Evolutionary conservation across 2,113 vertebrate species (phyloP), one percentile per base, ranked within the genome.

Genomic region (Apteryx owenii): DNA sequence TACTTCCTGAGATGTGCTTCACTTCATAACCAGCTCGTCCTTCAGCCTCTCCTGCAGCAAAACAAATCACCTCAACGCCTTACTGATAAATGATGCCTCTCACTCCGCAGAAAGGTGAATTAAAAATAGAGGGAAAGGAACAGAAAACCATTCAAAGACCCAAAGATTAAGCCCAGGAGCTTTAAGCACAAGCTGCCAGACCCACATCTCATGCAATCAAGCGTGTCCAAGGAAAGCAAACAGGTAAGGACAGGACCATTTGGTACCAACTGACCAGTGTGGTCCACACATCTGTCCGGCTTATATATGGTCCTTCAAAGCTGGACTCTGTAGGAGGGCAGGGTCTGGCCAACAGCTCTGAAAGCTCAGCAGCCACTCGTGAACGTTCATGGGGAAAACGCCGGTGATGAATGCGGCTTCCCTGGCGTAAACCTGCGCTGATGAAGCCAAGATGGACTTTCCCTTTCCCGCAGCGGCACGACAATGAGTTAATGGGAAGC

Each of bases 171-270:
- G 36, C 17, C 38, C 3, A 6, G 31, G 54, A 56, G 44, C 17
- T 33, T 70, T 33, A 33, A 28, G 36, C 17, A 16, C 38, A 64
- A 33, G 38, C 15, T 66, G 64, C 25, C 62, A 76, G 26, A 80
- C 22, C 26, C 15, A 23, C 26, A 14, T 36, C 79, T 88, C 0
- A 1, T n/a, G 38, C 16, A 6, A 16, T 15, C 1, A 26, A 36
- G 7, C 16, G 8, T 60, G 44, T 4, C 58, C 21, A 9, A 0
- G 58, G 85, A 51, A 29, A 54, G 58, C 22, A 62, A n/a, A 10
- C 15, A 51, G 60, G 31, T 3, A 66, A 12, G n/a, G 65, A 42
- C 5, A 60, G 61, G 33, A 38, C 3, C 0, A 0, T 29, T 28
- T 16, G 28, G 38, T 58, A 51, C n/a, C 50, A 68, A 38, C 29